Evolutionary conservation across 2,888 invertebrate species (phyloP).

Genomic region (Erynnis tages): DNA sequence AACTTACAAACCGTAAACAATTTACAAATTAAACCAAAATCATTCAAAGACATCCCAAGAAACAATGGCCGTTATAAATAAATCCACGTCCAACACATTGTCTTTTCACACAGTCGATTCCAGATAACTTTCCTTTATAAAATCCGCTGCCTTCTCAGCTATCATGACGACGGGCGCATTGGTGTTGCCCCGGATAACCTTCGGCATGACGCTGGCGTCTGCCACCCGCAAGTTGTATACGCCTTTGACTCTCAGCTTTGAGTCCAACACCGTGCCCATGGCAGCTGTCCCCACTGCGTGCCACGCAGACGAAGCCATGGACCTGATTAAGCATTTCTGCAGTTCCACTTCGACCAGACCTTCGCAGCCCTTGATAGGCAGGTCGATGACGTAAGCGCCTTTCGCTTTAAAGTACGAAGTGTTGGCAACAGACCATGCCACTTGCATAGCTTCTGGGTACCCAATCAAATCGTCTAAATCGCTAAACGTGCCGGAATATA

Average conservation of each 20-base stretch:
- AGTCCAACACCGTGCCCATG: constrained; percentile 60
- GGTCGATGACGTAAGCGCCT: constrained; percentile 48
- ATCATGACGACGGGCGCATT: constrained; percentile 69
- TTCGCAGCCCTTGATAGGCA: constrained; percentile 47
- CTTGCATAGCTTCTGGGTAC: constrained; percentile 49
- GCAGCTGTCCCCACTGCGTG: constrained; percentile 66
- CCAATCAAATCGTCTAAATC: constrained; percentile 47
- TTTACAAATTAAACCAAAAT: no score
- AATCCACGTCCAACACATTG: no score
- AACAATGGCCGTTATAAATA: no score
- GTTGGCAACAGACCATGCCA: constrained; percentile 46
- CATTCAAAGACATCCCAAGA: no score
- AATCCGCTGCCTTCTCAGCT: constrained; percentile 61
- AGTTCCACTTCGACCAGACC: constrained; percentile 48
- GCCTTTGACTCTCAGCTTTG: constrained; percentile 47
- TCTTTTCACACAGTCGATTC: background rate
- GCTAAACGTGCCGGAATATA: constrained; percentile 58
- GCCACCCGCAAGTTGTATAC: constrained; percentile 53
- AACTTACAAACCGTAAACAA: no score
- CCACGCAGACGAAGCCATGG: constrained; percentile 62
- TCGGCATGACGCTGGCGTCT: constrained; percentile 67
- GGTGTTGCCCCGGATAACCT: constrained; percentile 60
- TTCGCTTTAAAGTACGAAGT: constrained; percentile 53
- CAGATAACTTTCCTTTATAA: constrained; percentile 46
- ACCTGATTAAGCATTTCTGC: constrained; percentile 64